A percentile compares a stretch with the other conserved stretches of the same genome.
These are phyloP conservation scores for Siderastrea radians DNA, from an alignment of 92 coral and sea anemone species.

Conservation along the genomic window DNA sequence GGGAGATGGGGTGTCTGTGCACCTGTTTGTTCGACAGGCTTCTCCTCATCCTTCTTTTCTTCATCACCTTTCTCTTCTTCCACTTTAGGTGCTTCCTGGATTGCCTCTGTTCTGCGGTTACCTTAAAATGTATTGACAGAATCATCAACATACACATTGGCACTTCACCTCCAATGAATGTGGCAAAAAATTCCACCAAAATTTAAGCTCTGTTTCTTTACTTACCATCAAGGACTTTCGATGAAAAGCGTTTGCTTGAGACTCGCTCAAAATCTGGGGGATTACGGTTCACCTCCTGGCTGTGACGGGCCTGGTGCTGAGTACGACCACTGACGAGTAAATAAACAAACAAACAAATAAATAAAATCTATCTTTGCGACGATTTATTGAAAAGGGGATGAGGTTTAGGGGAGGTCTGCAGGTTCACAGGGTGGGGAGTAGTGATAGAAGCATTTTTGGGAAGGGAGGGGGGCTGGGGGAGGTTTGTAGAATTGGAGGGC, in stretches of 20 bases:
- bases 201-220: background rate
- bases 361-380: background rate
- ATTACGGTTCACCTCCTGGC: slow-evolving; percentile 69
- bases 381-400: too few species aligned
- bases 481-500: too few species aligned
- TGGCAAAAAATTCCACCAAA: too few species aligned
- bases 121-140: slow-evolving; percentile 33
- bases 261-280: slow-evolving; percentile 92
- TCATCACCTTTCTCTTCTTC: slow-evolving; percentile 75
- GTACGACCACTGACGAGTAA: slow-evolving; percentile 82
- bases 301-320: slow-evolving; percentile 92
- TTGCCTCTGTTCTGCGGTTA: slow-evolving; percentile 75
- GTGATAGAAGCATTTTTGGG: too few species aligned
- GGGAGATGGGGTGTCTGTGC: background rate
- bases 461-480: too few species aligned
- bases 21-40: slow-evolving; percentile 36
- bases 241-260: slow-evolving; percentile 95
- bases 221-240: slow-evolving; percentile 95
- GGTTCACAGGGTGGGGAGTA: too few species aligned
- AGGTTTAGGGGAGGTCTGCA: too few species aligned
- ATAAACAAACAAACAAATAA: background rate
- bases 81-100: slow-evolving; percentile 72
- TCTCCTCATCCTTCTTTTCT: slow-evolving; percentile 69
- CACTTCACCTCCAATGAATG: too few species aligned
- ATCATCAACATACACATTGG: too few species aligned